Evolutionary conservation across 2,113 vertebrate species (phyloP).

Genomic region (Gracilinanus agilis): DNA sequence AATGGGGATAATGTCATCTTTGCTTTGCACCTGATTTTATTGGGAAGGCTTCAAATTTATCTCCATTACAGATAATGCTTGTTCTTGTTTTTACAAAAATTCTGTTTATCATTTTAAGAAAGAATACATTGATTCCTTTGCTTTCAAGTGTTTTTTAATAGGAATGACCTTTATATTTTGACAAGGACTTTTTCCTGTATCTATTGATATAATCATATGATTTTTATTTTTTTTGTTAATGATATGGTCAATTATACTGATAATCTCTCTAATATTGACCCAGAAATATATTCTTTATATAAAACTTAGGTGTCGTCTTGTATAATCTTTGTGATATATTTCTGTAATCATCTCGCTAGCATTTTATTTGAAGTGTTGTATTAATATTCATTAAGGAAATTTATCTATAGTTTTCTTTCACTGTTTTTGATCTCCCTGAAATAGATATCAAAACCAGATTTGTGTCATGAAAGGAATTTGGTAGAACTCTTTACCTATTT

Average conservation of each 20-base stretch:
- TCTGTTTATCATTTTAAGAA: too few species aligned
- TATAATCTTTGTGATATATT: neutral
- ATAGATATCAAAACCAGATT: neutral
- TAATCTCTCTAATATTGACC: neutral
- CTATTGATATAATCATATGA: neutral
- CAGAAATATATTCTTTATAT: neutral
- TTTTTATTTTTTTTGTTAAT: neutral
- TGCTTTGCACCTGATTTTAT: too few species aligned
- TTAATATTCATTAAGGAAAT: too few species aligned
- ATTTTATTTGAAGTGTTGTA: too few species aligned
- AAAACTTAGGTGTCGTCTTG: neutral
- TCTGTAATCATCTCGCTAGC: neutral
- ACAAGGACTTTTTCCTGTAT: neutral
- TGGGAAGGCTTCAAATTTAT: too few species aligned
- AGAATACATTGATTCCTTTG: too few species aligned
- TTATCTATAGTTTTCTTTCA: neutral
- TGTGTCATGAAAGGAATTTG: neutral
- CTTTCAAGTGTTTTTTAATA: too few species aligned
- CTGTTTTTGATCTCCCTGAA: neutral
- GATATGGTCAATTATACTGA: neutral
- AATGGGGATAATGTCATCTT: too few species aligned
- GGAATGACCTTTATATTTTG: neutral
- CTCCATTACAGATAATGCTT: too few species aligned
- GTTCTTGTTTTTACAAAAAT: too few species aligned
- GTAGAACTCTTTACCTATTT: neutral